phyloP scores from a whole-genome alignment of 2,888 invertebrate species.

The Busseola fusca region DNA sequence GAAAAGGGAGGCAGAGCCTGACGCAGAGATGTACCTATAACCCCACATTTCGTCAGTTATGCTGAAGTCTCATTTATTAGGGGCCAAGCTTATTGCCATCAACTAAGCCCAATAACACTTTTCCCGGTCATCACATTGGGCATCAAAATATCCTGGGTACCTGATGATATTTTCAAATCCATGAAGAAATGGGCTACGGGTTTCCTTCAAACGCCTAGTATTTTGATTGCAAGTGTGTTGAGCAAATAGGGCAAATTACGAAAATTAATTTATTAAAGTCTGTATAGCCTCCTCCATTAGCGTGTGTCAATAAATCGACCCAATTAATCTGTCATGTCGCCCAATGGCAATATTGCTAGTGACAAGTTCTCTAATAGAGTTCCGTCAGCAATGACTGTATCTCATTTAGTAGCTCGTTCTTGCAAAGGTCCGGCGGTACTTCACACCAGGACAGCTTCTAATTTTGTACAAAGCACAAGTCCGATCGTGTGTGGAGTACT shows the following conservation, averaged over 20 bases:
- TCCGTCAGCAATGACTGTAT: background rate
- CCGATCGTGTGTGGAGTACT: too few relatives aligned
- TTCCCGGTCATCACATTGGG: background rate
- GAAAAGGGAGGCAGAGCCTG: background rate
- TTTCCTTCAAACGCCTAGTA: background rate
- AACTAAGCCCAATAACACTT: background rate
- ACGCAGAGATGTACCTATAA: background rate
- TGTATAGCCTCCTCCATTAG: background rate
- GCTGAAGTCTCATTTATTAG: background rate
- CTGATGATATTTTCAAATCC: too few relatives aligned
- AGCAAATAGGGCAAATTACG: background rate
- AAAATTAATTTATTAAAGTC: background rate
- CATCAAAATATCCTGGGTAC: background rate
- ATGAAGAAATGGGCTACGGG: too few relatives aligned
- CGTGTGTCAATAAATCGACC: background rate
- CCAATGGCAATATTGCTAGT: constrained; percentile 8
- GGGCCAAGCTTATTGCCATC: background rate
- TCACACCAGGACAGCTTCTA: too few relatives aligned
- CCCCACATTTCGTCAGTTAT: background rate
- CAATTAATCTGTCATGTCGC: constrained; percentile 29
- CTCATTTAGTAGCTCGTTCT: background rate
- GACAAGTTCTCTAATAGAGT: constrained; percentile 8
- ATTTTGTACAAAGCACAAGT: too few relatives aligned
- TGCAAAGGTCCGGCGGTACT: too few relatives aligned
- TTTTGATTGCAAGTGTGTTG: background rate